Conservation (phyloP, 2,797 vertebrate genomes). For the Ibycter americanus region DNA sequence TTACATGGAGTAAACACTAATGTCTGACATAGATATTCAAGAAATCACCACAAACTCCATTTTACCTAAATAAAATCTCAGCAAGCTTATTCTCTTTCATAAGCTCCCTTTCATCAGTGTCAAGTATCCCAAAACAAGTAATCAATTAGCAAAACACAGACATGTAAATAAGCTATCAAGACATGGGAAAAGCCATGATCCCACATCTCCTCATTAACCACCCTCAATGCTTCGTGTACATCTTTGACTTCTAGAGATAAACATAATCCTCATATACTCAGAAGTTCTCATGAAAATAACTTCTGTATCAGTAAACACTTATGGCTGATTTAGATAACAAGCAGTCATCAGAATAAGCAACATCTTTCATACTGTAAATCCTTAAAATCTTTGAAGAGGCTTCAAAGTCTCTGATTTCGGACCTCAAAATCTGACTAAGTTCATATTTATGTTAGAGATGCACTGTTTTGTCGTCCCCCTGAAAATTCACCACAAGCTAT, state of each 20-base stretch:
- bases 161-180: background rate
- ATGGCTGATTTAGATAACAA: background rate
- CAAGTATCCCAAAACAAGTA: background rate
- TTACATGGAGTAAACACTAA: background rate
- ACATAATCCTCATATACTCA: background rate
- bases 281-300: background rate
- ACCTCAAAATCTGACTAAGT: background rate
- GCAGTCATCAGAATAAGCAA: background rate
- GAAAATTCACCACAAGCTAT: background rate
- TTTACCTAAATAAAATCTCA: background rate
- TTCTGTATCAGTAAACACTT: background rate
- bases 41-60: background rate
- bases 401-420: background rate
- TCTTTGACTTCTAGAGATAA: background rate
- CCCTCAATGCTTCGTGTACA: background rate
- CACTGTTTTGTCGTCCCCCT: background rate
- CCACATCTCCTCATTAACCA: background rate
- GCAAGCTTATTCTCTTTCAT: background rate
- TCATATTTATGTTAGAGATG: background rate
- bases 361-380: background rate
- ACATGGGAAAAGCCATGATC: background rate
- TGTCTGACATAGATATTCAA: background rate
- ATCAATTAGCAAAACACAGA: background rate
- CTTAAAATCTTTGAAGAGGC: background rate
- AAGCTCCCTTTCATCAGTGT: background rate